Evolutionary conservation across 2,113 vertebrate species (phyloP), one percentile per base, ranked within the genome.

Genomic region (Psophia crepitans): DNA sequence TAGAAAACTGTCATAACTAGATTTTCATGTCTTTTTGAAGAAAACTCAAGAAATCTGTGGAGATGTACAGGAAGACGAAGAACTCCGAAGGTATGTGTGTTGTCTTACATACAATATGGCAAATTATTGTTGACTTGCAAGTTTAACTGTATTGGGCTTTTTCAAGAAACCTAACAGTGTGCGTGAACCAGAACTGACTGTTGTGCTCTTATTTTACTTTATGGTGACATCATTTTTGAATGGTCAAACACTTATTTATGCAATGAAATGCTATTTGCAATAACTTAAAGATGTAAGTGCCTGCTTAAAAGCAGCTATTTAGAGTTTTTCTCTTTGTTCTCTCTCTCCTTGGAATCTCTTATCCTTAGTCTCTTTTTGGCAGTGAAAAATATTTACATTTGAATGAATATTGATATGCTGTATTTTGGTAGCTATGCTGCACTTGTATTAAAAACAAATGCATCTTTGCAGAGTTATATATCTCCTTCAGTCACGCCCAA

Each of bases 381-480:
- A 56, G 11, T 37, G 80, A 88, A 68, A 60, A 75, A 49, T 41
- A 46, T 73, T 69, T 75, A 2, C 26, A 54, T 92, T 51, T 79
- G 21, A 24, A 37, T 48, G 49, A 33, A 49, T 78, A 14, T 8
- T 58, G 30, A 15, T 61, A 22, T n/a, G 2, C 6, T 87, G 37
- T 58, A 30, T 82, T 78, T 78, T 61, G 73, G 46, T 54, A 65
- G 39, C 32, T 61, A 7, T 26, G 11, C 75, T 70, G 33, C 54
- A 27, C 82, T 71, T 75, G 6, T 64, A 57, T 85, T 93, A 66
- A 89, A 61, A 94, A 8, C 17, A 81, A 81, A 13, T 60, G 41
- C 39, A 37, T 86, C 83, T 90, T 95, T 95, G 49, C 96, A 99
- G 99, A 97, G 98, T 99, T 69, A 96, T 99, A 19, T 99, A 99